Evolutionary conservation across 2,888 invertebrate species (phyloP), one percentile per base, ranked within the genome.

Genomic region (Sarcophaga variegata): DNA sequence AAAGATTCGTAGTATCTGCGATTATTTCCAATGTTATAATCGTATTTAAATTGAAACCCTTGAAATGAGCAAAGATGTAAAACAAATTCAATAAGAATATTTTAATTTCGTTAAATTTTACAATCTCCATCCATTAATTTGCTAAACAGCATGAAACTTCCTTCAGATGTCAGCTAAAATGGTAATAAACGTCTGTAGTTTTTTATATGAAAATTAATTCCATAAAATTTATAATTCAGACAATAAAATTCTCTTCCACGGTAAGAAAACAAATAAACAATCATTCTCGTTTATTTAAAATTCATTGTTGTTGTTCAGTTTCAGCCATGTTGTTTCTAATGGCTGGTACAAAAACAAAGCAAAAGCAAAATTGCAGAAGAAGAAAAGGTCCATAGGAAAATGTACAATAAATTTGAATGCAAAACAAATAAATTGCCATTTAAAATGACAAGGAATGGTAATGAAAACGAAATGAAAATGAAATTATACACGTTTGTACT

Each of bases 401-500:
- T 37, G 37, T 37, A 37, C 37, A 11, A 79, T 49, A 70, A 63
- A 70, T 27, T 70, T 20, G 14, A 63, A 71, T 79, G 20, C 37
- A 37, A 54, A 63, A 14, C n/a, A 66, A 81, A 76, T 63, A 37
- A 63, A 63, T 69, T 69, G n/a, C n/a, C n/a, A 54, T 63, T 17
- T 37, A 64, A 66, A 62, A 14, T 14, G 49, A 14, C 4, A 45
- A 22, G 5, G n/a, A 37, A 60, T 72, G 12, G 12, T 20, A 64
- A 59, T 64, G 63, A 81, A 20, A 62, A 62, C 4, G 20, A 22
- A 20, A 20, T 62, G n/a, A n/a, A 20, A 20, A 49, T 8, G 4
- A 49, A 25, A 71, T 71, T 11, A 17, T 14, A 37, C 14, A 71
- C 10, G 14, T 4, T 75, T 6, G n/a, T 45, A 88, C 92, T 91